Evolutionary conservation across 2,113 vertebrate species (phyloP).

Genomic region (Shinisaurus crocodilurus): DNA sequence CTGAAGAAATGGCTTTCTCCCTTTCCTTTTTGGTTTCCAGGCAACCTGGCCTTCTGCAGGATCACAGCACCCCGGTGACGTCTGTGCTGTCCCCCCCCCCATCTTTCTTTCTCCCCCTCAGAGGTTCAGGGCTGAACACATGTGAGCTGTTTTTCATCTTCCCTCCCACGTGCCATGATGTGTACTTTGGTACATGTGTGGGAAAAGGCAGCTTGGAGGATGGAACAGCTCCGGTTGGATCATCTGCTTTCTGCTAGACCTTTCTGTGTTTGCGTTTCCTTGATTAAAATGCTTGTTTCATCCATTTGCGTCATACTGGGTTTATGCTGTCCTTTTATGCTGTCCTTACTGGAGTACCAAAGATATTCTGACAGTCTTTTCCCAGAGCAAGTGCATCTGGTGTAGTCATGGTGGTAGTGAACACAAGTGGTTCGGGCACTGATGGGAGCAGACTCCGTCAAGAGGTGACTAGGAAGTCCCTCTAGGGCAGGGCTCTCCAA

Average conservation of each 20-base stretch:
- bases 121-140: conserved; percentile 9
- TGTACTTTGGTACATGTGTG: not conserved
- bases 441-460: not conserved
- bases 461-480: not conserved
- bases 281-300: not conserved
- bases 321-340: no score
- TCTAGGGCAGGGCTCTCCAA: no score
- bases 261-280: not conserved
- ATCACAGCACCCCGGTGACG: conserved; percentile 46
- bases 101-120: not conserved
- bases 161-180: conserved; percentile 1
- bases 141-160: conserved; percentile 28
- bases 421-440: no score
- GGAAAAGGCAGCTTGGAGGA: conserved; percentile 21
- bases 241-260: not conserved
- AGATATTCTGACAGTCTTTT: not conserved
- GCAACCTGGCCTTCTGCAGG: conserved; percentile 53
- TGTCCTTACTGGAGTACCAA: not conserved
- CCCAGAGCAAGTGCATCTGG: not conserved
- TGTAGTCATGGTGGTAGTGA: not conserved
- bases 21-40: conserved; percentile 59
- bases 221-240: not conserved
- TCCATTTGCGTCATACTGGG: not conserved
- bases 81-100: not conserved
- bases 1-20: conserved; percentile 24